Base-by-base conservation (phyloP, 2,797 vertebrate species). In the Falco novaeseelandiae region DNA sequence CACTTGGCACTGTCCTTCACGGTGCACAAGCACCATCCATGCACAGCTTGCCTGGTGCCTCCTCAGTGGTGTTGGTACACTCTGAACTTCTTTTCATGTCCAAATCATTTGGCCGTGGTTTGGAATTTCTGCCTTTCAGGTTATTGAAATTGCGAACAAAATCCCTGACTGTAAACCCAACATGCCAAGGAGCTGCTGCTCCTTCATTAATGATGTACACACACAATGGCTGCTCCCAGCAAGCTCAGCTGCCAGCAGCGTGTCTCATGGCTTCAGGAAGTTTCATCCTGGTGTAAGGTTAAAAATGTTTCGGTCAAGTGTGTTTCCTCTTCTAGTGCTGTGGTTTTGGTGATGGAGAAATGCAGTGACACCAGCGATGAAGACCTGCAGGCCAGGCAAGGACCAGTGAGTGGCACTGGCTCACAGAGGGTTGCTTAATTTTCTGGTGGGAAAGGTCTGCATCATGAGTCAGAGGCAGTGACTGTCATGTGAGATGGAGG, bases 361-460 rank as follows among this genome's bases (percentile, higher is more conserved):
- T 32, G 67, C 81, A 70, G 52, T 13, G 4, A 16, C 80, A 27
- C 26, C 72, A 52, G 59, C 3, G 20, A 27, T 61, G 67, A 36
- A 67, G 61, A 81, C 12, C 69, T 77, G 36, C 42, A 48, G 87
- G 73, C n/a, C 52, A 27, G 54, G 80, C 55, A 66, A 27, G 79
- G 87, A 72, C 42, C 32, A 34, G 42, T 2, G 52, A 38, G 38
- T 1, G 2, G 21, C 69, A 14, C 34, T 62, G 59, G 34, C 67
- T 90, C 42, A 10, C 59, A 14, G 42, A 26, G 52, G 7, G 34
- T 48, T 66, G 55, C 54, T 62, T 23, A 40, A 42, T 80, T 30
- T 71, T 62, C 76, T 76, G 93, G 26, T 73, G 92, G 83, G 52
- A 62, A 89, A 18, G 66, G 32, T 73, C 36, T 81, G 51, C 18